A percentile compares a stretch with the other conserved stretches of the same genome.
Conservation (phyloP, 1,140 invertebrate species). For the Hestina assimilis region DNA sequence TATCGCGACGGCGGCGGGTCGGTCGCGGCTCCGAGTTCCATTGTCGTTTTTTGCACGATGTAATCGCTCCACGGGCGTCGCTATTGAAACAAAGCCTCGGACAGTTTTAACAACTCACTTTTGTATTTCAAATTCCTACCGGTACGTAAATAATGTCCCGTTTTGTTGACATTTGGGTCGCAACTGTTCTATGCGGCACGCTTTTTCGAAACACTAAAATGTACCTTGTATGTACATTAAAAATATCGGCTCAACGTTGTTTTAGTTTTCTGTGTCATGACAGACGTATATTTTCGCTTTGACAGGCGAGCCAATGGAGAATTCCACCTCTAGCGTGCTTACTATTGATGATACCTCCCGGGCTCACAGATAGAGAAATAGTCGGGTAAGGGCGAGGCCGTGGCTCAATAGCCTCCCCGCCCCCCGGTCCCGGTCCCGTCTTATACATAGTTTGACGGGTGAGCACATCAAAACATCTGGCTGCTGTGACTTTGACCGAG, state of each 20-base stretch:
- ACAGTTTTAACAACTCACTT: constrained; percentile 50
- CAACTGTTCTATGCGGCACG: neutral
- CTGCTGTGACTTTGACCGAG: constrained; percentile 42
- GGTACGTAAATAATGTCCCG: constrained; percentile 30
- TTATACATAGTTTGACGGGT: constrained; percentile 13
- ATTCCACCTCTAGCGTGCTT: neutral
- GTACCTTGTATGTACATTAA: neutral
- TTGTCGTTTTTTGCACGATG: constrained; percentile 48
- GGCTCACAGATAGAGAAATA: neutral
- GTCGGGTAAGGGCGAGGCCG: constrained; percentile 12
- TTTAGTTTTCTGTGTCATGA: constrained; percentile 1
- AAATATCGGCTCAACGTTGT: constrained; percentile 1
- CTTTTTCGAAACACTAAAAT: constrained; percentile 7
- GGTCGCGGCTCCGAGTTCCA: constrained; percentile 11
- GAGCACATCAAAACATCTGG: constrained; percentile 21
- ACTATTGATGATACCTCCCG: neutral
- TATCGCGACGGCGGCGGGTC: constrained; percentile 42
- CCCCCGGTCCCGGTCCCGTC: neutral
- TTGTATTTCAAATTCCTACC: constrained; percentile 35
- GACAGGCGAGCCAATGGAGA: neutral
- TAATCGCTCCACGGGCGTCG: constrained; percentile 43
- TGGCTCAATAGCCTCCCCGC: constrained; percentile 10
- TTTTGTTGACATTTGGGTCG: constrained; percentile 28
- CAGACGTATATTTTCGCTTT: neutral
- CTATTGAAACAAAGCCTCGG: constrained; percentile 42